phyloP scores from a whole-genome alignment of 2,113 vertebrate species.

The mouse (Mus musculus) region GRCm39 chr13:47036501-47037000 shows the following conservation, averaged over 20 bases:
- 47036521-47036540: neutral
- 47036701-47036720: neutral
- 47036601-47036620: neutral
- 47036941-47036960: slow-evolving; percentile 78
- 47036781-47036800: neutral
- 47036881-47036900: too few relatives aligned
- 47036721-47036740: neutral
- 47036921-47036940: slow-evolving; percentile 11
- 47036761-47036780: neutral
- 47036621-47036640: neutral
- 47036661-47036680: neutral
- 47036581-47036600: neutral
- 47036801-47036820: neutral
- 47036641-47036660: neutral
- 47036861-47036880: neutral
- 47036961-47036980: slow-evolving; percentile 84
- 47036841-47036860: neutral
- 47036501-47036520: neutral
- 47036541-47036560: neutral
- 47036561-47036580: neutral
- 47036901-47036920: neutral
- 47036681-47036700: neutral
- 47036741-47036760: slow-evolving; percentile 10
- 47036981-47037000: slow-evolving; percentile 62
- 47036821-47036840: neutral